Evolutionary conservation across 2,113 vertebrate genomes (phyloP), one percentile per base, ranked within the genome.

Genomic region (Pedetes capensis): DNA sequence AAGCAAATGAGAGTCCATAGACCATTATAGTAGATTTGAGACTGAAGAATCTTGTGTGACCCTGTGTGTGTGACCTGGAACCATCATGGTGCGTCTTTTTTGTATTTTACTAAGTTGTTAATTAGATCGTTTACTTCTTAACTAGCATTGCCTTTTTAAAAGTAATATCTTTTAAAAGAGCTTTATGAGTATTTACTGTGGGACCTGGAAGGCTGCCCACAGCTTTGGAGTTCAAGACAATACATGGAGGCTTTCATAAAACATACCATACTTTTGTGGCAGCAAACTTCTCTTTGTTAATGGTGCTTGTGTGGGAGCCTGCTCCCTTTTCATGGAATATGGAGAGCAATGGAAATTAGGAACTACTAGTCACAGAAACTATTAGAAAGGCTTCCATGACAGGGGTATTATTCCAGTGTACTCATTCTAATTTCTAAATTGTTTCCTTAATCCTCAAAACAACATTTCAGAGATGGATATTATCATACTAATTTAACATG

Each of bases 41-140:
- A 32, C 5, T 0, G 3, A 64, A 1, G 13, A 3, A 34, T 63
- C 4, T 4, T 1, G 1, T 47, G 10, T 44, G 32, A 44, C 12
- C 16, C 27, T 49, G 5, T 7, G 2, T 74, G 12, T 17, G 6
- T 51, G 37, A 85, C 0, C 27, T 76, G 74, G n/a, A 8, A 22
- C 1, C 23, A 32, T 13, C 4, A 18, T 39, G 6, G 4, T 34
- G 20, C 32, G 0, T 47, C 42, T 64, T 16, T 47, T 95, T 34
- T 34, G 23, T 23, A 61, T 55, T 63, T 82, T 79, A 51, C 6
- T 82, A 81, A 74, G 63, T 76, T 51, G 12, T 3, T 66, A 64
- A 69, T 51, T 42, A 47, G 51, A 37, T 69, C 9, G 14, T 18
- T 51, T 69, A 32, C 8, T 57, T 59, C 0, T 53, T 78, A 29